These are phyloP conservation scores for Picus viridis DNA, from an alignment of 2,797 vertebrate genomes.

Conservation along the genomic window DNA sequence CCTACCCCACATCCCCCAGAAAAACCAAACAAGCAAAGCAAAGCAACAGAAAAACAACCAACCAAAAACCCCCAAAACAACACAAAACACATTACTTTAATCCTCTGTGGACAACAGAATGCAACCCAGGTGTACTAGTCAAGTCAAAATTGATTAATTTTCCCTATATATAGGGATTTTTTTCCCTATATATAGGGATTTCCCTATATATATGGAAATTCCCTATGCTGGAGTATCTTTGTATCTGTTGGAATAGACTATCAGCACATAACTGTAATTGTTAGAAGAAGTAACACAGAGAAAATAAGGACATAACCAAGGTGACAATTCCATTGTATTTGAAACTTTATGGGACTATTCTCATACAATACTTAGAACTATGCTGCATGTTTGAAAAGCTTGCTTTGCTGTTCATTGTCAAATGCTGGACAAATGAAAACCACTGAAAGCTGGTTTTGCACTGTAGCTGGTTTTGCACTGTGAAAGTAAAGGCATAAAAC, in stretches of 20 bases:
- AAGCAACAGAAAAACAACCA: no score
- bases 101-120: not conserved
- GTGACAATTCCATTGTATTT: not conserved
- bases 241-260: not conserved
- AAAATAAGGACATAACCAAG: not conserved
- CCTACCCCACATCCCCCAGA: no score
- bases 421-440: not conserved
- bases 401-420: not conserved
- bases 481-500: not conserved
- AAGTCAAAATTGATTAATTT: not conserved
- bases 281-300: not conserved
- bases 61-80: not conserved
- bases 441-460: not conserved
- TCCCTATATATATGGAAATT: no score
- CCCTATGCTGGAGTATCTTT: not conserved
- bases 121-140: not conserved
- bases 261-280: not conserved
- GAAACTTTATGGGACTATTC: not conserved
- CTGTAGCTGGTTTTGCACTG: not conserved
- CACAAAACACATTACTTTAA: not conserved
- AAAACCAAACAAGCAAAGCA: not conserved
- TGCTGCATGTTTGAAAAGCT: not conserved
- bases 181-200: no score
- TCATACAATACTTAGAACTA: not conserved
- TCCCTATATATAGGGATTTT: not conserved